These are phyloP conservation scores for Caenorhabditis sp. DNA, from an alignment of 2,888 invertebrate species.

Conservation along the genomic window DNA sequence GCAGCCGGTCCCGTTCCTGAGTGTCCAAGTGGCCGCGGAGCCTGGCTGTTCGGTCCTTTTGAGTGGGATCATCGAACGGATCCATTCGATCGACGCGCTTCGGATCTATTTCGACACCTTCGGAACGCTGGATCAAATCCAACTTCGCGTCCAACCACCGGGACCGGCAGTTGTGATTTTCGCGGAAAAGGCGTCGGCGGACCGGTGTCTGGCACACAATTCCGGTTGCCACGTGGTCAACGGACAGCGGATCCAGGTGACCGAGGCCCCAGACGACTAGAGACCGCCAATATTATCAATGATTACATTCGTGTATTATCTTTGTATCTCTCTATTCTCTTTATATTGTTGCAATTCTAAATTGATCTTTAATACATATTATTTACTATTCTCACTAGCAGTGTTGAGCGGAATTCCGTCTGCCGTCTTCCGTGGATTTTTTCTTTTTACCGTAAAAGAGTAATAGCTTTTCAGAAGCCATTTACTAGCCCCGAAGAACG, in stretches of 20 bases:
- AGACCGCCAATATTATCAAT: too few species aligned
- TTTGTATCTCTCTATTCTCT: too few species aligned
- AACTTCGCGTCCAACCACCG: conserved; percentile 74
- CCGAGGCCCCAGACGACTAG: too few species aligned
- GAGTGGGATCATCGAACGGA: conserved; percentile 67
- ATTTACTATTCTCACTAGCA: too few species aligned
- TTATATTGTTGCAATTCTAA: too few species aligned
- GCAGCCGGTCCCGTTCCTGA: conserved; percentile 70
- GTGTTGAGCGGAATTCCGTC: too few species aligned
- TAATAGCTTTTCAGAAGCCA: too few species aligned
- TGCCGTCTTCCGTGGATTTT: too few species aligned
- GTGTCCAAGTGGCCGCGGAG: conserved; percentile 63
- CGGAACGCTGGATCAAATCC: conserved; percentile 75
- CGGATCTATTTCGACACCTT: conserved; percentile 75
- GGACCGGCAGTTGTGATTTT: conserved; percentile 76
- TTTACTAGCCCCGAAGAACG: too few species aligned
- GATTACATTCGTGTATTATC: too few species aligned
- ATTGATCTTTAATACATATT: too few species aligned
- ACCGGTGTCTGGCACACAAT: conserved; percentile 57
- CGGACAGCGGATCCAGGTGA: conserved; percentile 58
- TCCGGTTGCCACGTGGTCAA: conserved; percentile 58
- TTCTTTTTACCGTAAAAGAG: too few species aligned
- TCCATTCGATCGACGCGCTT: conserved; percentile 74
- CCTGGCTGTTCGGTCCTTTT: conserved; percentile 71
- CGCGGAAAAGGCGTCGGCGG: conserved; percentile 69